Conservation (phyloP, 2,888 invertebrate genomes). For the Synergus umbraculus region DNA sequence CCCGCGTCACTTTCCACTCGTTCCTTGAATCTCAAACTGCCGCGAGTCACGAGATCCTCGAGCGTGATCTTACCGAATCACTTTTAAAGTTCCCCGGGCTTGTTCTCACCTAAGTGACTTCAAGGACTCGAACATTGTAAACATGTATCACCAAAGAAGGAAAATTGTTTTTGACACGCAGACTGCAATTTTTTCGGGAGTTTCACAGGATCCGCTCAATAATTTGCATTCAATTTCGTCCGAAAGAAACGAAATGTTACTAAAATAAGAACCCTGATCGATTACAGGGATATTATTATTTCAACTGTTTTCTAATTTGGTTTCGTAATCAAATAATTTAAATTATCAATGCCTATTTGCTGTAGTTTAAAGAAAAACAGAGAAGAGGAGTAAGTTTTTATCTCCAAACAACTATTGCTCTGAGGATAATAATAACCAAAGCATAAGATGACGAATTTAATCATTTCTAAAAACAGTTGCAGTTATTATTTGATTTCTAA, state of each 20-base stretch:
- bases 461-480: too few species aligned
- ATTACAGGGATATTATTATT: too few species aligned
- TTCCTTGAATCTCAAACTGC: slow-evolving; percentile 21
- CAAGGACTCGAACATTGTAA: slow-evolving; percentile 16
- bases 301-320: too few species aligned
- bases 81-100: slow-evolving; percentile 7
- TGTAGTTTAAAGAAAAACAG: too few species aligned
- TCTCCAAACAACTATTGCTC: too few species aligned
- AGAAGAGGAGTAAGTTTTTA: too few species aligned
- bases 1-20: slow-evolving; percentile 26
- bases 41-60: slow-evolving; percentile 31
- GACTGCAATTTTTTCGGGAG: background rate
- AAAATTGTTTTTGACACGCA: slow-evolving; percentile 28
- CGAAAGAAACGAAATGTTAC: background rate
- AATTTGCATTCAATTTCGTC: background rate
- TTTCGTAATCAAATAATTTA: too few species aligned
- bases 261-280: too few species aligned
- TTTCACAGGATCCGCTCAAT: background rate
- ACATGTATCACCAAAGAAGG: background rate
- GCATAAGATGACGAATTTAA: too few species aligned
- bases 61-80: slow-evolving; percentile 34
- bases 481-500: too few species aligned
- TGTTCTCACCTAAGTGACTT: slow-evolving; percentile 32
- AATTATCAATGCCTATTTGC: too few species aligned
- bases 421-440: too few species aligned